Evolutionary conservation across 2,888 invertebrate genomes (phyloP).

Genomic region (Artemia sinica): DNA sequence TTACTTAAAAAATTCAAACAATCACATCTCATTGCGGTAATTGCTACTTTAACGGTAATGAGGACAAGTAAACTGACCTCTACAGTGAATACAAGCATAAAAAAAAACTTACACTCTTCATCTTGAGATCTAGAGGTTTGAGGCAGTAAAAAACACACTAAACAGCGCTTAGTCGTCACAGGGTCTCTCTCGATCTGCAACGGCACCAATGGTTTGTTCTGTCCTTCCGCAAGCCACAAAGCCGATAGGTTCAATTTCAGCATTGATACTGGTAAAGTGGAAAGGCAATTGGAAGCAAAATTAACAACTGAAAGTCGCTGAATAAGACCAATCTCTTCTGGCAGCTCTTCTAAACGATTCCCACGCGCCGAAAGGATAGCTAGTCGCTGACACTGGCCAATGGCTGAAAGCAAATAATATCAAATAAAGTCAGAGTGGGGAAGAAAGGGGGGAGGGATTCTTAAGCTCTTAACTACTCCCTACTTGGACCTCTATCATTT

Average conservation of each 20-base stretch:
- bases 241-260: conserved; percentile 68
- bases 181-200: conserved; percentile 70
- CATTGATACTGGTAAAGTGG: conserved; percentile 67
- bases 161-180: conserved; percentile 34
- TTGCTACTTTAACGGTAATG: no score
- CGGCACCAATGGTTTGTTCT: conserved; percentile 77
- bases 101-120: conserved; percentile 29
- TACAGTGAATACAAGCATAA: no score
- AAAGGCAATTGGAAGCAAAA: conserved; percentile 65
- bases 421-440: not conserved
- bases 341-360: conserved; percentile 61
- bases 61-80: no score
- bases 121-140: conserved; percentile 38
- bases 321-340: conserved; percentile 76
- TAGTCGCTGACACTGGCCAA: conserved; percentile 68
- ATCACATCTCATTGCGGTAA: no score
- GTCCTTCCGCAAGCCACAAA: conserved; percentile 82
- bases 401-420: conserved; percentile 37
- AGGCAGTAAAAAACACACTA: conserved; percentile 67
- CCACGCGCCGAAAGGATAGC: conserved; percentile 65
- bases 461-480: no score
- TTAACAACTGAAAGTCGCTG: conserved; percentile 65
- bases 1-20: no score
- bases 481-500: no score
- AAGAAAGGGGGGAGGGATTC: no score